phyloP scores from a whole-genome alignment of 2,797 vertebrate genomes.

The Gouania willdenowi region DNA sequence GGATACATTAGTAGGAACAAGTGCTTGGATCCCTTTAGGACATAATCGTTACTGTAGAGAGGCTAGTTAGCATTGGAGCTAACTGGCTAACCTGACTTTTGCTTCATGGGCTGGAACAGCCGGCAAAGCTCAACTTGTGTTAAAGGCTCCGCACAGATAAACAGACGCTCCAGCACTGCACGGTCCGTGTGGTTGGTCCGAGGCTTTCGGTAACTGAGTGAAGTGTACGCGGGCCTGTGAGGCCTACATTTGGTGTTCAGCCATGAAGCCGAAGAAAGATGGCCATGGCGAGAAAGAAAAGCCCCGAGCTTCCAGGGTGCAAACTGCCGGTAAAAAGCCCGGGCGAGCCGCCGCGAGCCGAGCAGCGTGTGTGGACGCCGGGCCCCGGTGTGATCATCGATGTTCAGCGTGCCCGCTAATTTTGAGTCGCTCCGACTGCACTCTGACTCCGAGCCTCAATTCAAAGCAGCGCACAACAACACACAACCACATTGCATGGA shows the following conservation, averaged over 20 bases:
- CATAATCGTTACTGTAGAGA: slow-evolving; percentile 42
- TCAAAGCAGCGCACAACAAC: slow-evolving; percentile 70
- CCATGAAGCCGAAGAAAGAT: slow-evolving; percentile 92
- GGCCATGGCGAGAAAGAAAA: slow-evolving; percentile 79
- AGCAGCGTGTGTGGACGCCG: slow-evolving; percentile 76
- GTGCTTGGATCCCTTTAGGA: slow-evolving; percentile 32
- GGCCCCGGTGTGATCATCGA: slow-evolving; percentile 87
- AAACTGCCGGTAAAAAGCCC: slow-evolving; percentile 70
- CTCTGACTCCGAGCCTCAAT: slow-evolving; percentile 76
- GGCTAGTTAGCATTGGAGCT: slow-evolving; percentile 66
- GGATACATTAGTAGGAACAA: slow-evolving; percentile 28
- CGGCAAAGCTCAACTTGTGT: slow-evolving; percentile 11
- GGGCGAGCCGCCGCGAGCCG: slow-evolving; percentile 66
- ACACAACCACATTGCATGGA: slow-evolving; percentile 73
- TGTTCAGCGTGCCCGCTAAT: slow-evolving; percentile 94
- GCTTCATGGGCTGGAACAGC: slow-evolving; percentile 4
- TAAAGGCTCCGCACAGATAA: slow-evolving; percentile 3
- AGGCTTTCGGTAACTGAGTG: slow-evolving; percentile 31
- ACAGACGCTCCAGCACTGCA: slow-evolving; percentile 1
- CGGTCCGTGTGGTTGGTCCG: slow-evolving; percentile 28
- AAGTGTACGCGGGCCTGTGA: slow-evolving; percentile 84
- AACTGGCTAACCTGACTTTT: slow-evolving; percentile 61
- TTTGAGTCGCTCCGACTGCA: slow-evolving; percentile 91
- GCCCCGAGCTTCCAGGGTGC: slow-evolving; percentile 64
- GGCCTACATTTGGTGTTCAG: slow-evolving; percentile 91